Base-by-base conservation (phyloP, 2,113 vertebrate genomes). In the Orcinus orca region DNA sequence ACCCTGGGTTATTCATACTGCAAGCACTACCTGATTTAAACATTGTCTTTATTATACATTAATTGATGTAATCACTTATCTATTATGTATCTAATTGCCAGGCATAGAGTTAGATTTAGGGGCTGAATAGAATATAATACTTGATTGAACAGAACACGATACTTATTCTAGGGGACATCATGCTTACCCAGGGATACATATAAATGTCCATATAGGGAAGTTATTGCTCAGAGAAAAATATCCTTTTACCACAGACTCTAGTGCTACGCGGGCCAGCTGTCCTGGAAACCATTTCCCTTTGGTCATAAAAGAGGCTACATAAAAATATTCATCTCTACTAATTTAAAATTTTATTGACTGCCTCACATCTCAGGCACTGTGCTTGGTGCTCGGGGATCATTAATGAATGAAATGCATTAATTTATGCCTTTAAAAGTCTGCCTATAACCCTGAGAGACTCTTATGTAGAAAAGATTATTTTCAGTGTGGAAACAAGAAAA, bases 201-300 rank as follows among this genome's bases (percentile, higher is more conserved):
- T 81, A 94, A 90, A 76, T 50, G 81, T 23, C n/a, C 14, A 92
- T 12, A 9, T 63, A 29, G 18, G n/a, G 23, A 80, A 79, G 50
- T 93, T 93, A 97, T 63, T 96, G 73, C 84, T 96, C 31, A 77
- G 77, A 93, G 91, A 95, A 97, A 77, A 70, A 92, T 89, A 67
- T 88, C n/a, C 44, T 92, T 90, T 96, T 82, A 71, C 38, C 50
- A 77, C 17, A 74, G 31, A n/a, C 38, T 95, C 92, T 73, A 91
- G 81, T 86, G 77, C 41, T 86, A n/a, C 44, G 36, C 26, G 91
- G 88, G 47, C 62, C 93, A 96, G 81, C 82, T 89, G 67, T 88
- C 76, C 62, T 93, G 55, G 53, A 94, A 95, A 85, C 55, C 21
- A 89, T 86, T 93, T 97, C 71, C 70, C 73, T 90, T 33, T 92